Base-by-base conservation (phyloP, 2,113 vertebrate genomes). In the Urocolius indicus region DNA sequence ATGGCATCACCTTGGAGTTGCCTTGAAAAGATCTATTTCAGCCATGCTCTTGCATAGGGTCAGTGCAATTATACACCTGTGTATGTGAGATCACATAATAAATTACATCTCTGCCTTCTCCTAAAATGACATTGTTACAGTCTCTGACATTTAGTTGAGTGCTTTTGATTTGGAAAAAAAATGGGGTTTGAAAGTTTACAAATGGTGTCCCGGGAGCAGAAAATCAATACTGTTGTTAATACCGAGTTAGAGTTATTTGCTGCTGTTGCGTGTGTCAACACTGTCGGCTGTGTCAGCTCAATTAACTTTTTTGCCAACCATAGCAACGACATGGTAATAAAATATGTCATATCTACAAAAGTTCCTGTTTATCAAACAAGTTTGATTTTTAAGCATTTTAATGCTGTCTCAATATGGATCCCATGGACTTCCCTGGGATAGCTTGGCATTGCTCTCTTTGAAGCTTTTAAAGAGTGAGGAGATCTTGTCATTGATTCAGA, bases 11-110 rank as follows among this genome's bases (percentile, higher is more conserved):
- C 55, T 73, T 68, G 41, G 71, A 90, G 13, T 62, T n/a, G 73
- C 68, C 83, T 92, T 92, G 76, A 43, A 71, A 90, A 85, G 8
- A 59, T 5, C 2, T 12, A 4, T 74, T 92, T 95, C 63, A 6
- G 2, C 36, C 5, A 2, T 0, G 0, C 66, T 19, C 72, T 69
- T 4, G 0, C 0, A 0, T 26, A 48, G 63, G 55, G 38, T 61
- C 76, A 87, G 20, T 0, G 0, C 68, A 84, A 54, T 75, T 84
- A 89, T 73, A 75, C 34, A 78, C 10, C 29, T 38, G 14, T 1
- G 2, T 41, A 13, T 0, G 0, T 41, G 66, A 86, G 51, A 69
- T 58, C 88, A 86, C 65, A 8, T 75, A 45, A 86, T 46, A 41
- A 86, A 90, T 90, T 59, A 43, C 19, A 72, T 41, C 65, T 84